These are phyloP conservation scores for Exaiptasia diaphana DNA, from an alignment of 64 coral and sea anemone species.

Conservation along the genomic window DNA sequence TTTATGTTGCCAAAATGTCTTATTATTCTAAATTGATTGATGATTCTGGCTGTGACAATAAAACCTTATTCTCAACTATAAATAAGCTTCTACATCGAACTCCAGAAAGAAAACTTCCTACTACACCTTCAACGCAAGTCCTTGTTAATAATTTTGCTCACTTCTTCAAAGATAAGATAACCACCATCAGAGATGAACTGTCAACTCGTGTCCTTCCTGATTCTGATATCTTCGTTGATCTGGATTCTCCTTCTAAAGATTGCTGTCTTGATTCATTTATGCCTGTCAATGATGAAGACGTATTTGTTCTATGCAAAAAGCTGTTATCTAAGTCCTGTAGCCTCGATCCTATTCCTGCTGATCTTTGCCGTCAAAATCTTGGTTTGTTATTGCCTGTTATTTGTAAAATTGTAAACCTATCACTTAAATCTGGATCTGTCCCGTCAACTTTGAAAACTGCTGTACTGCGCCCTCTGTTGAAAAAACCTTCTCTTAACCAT, in stretches of 20 bases:
- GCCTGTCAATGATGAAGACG: background rate
- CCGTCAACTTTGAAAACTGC: constrained; percentile 8
- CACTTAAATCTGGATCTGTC: constrained; percentile 2
- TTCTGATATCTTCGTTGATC: background rate
- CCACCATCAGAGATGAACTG: background rate
- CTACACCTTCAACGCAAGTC: too few relatives aligned
- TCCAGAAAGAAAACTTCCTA: too few relatives aligned
- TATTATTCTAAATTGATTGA: too few relatives aligned
- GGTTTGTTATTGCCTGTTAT: constrained; percentile 1
- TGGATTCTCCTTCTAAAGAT: background rate
- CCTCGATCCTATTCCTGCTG: constrained; percentile 17
- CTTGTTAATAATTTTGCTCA: too few relatives aligned
- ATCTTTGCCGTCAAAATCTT: background rate
- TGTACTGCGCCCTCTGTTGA: background rate
- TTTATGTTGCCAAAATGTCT: too few relatives aligned
- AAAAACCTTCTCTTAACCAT: constrained; percentile 24
- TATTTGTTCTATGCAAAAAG: background rate
- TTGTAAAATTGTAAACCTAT: constrained; percentile 16
- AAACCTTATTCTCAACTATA: too few relatives aligned
- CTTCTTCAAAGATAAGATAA: too few relatives aligned
- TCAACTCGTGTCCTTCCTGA: background rate
- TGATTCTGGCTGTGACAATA: too few relatives aligned
- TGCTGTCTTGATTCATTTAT: background rate
- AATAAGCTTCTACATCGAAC: too few relatives aligned
- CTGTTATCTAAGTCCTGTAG: constrained; percentile 19